Base-by-base conservation (phyloP, 2,888 invertebrate genomes). In the Andrena haemorrhoa region DNA sequence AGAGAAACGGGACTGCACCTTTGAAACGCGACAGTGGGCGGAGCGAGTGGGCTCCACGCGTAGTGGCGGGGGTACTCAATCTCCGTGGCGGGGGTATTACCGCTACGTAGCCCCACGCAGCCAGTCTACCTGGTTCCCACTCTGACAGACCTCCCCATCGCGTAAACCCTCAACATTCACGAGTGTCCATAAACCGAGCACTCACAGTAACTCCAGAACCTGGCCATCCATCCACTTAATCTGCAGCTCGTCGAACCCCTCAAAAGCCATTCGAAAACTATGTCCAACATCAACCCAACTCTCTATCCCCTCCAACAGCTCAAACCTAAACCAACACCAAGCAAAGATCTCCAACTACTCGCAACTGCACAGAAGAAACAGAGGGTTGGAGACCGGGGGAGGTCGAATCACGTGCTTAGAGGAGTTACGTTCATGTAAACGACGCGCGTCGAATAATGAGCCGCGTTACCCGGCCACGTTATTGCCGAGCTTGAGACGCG, bases 401-500 rank as follows among this genome's bases (percentile, higher is more conserved):
- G 49, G 60, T 69, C 47, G 69, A 33, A 74, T 58, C 47, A 49
- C 47, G 33, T 49, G 23, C 69, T 74, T 33, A 10, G 16, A 20
- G 66, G 47, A 47, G 69, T 74, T 58, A 74, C 69, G 74, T 33
- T 29, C 33, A 61, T 51, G 70, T 70, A 70, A 75, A 75, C 35
- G 49, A 26, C 35, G 31, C 31, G 20, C 31, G 60, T 51, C 70
- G 70, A 75, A 51, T 75, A 75, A 75, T 70, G 75, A 60, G 49
- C 10, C 10, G 33, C 71, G 51, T 61, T 60, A 60, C 47, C 20
- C n/a, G 2, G 16, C 7, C 49, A 49, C 71, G 61, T 61, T 71
- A 61, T 47, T 61, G 61, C 49, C n/a, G 49, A 63, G 23, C 51
- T 23, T 63, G 35, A 49, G 60, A 71, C 29, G 23, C 49, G 5